phyloP scores from a whole-genome alignment of 2,888 invertebrate species.

The Macropis europaea region DNA sequence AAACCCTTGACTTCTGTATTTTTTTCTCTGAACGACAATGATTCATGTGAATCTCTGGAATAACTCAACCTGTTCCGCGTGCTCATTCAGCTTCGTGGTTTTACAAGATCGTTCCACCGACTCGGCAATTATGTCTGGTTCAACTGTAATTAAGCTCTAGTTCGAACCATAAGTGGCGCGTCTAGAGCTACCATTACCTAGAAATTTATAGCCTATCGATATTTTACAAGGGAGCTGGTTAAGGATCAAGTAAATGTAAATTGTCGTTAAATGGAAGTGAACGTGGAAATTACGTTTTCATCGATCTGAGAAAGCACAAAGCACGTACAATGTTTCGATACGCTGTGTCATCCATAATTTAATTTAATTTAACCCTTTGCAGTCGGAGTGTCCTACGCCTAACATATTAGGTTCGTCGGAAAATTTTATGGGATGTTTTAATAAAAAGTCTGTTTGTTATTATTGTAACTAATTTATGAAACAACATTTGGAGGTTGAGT shows the following conservation, averaged over 20 bases:
- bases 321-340: too few species aligned
- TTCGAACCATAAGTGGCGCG: constrained; percentile 22
- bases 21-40: constrained; percentile 35
- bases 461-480: too few species aligned
- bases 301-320: background rate
- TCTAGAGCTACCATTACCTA: constrained; percentile 24
- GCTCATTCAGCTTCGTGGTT: constrained; percentile 8
- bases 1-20: constrained; percentile 20
- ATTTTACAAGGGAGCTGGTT: background rate
- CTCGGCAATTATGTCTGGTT: constrained; percentile 41
- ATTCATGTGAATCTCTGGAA: constrained; percentile 37
- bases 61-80: constrained; percentile 15
- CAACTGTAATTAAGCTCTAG: constrained; percentile 51
- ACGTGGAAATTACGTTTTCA: background rate
- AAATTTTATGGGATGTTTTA: too few species aligned
- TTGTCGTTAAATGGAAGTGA: background rate
- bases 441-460: too few species aligned
- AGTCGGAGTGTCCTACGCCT: too few species aligned
- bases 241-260: constrained; percentile 15
- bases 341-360: too few species aligned
- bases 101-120: constrained; percentile 2
- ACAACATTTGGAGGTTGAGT: too few species aligned
- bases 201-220: constrained; percentile 32
- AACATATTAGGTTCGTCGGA: too few species aligned
- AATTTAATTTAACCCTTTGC: too few species aligned